These are phyloP conservation scores for Xiphophorus hellerii DNA, from an alignment of 2,113 vertebrate genomes.

Conservation along the genomic window DNA sequence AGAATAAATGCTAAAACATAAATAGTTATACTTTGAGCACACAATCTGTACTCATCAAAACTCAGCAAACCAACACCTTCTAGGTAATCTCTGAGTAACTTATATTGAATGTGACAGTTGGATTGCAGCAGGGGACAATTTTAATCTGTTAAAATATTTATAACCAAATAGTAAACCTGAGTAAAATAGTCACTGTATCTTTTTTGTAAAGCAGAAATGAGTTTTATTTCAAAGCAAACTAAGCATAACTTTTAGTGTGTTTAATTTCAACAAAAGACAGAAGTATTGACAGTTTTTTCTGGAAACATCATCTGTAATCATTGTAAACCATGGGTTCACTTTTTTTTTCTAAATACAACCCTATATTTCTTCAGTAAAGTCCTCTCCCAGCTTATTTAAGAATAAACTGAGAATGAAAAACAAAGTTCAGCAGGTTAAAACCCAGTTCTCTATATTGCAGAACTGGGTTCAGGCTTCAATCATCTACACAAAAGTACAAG, in stretches of 20 bases:
- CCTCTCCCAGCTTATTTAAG: background rate
- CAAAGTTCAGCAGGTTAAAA: conserved; percentile 3
- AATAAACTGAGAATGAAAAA: background rate
- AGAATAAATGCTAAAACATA: too few species aligned
- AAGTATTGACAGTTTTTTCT: background rate
- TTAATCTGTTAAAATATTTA: background rate
- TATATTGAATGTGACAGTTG: background rate
- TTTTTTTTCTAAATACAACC: background rate
- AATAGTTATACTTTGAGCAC: too few species aligned
- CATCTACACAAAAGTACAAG: conserved; percentile 15
- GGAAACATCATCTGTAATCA: background rate
- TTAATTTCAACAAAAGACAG: background rate
- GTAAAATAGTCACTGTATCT: background rate
- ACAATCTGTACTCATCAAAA: background rate
- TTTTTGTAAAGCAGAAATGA: background rate
- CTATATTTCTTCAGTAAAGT: background rate
- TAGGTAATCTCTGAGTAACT: background rate
- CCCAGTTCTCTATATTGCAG: conserved; percentile 5
- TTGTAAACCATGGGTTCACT: background rate
- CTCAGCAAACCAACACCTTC: background rate
- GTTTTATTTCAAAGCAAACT: background rate
- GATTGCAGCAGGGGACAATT: background rate
- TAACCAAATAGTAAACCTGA: background rate
- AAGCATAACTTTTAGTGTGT: background rate
- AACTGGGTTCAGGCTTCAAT: conserved; percentile 8